phyloP scores from a whole-genome alignment of 2,113 vertebrate genomes.

The Microtus richardsoni region DNA sequence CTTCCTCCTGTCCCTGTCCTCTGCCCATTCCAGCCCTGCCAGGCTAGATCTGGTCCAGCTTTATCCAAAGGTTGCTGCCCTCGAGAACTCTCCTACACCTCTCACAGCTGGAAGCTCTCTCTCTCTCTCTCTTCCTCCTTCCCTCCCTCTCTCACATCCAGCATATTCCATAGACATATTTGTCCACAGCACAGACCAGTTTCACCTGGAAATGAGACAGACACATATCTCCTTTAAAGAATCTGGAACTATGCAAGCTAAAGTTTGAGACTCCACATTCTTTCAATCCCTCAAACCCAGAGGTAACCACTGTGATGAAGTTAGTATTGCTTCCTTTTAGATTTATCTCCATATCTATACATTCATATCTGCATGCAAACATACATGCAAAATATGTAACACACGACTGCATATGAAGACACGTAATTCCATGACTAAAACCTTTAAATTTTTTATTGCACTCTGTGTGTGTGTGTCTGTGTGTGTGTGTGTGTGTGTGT shows the following conservation, averaged over 20 bases:
- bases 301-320: background rate
- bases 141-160: background rate
- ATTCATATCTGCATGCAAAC: background rate
- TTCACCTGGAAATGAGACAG: background rate
- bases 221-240: background rate
- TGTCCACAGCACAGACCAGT: background rate
- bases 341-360: background rate
- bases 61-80: background rate
- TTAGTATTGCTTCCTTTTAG: background rate
- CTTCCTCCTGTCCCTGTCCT: background rate
- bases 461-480: background rate
- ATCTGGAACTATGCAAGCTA: background rate
- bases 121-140: no score
- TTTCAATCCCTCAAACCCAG: background rate
- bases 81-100: accelerated
- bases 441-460: background rate
- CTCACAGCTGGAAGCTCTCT: background rate
- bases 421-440: background rate
- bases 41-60: background rate
- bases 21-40: background rate
- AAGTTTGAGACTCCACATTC: background rate
- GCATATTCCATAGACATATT: background rate
- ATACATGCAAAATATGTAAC: background rate
- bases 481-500: background rate
- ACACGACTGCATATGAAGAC: background rate